Evolutionary conservation across 2,888 invertebrate species (phyloP), one percentile per base, ranked within the genome.

Genomic region (Lysandra coridon): DNA sequence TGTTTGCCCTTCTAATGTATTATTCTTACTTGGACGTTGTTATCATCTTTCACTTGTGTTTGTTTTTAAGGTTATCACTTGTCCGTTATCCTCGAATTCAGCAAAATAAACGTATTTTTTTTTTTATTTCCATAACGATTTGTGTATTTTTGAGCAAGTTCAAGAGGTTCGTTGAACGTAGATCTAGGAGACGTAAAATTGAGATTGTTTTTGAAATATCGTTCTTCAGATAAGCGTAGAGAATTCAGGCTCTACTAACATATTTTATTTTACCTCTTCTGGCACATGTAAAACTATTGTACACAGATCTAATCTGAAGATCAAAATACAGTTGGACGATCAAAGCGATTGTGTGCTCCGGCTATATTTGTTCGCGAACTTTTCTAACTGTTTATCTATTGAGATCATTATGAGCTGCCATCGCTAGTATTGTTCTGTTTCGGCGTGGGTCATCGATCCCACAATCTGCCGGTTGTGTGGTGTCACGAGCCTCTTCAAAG

Each of bases 361-460:
- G 76, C 49, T 76, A 76, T 76, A 53, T 76, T 76, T 76, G 76
- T 76, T 75, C 53, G 76, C 76, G 53, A 76, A 75, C 75, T 76
- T 76, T 76, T 76, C 53, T 76, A 76, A 57, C 53, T 76, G 76
- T 76, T 75, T 83, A 85, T 84, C 84, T 85, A 86, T 86, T 87
- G 85, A 88, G 87, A 88, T 87, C 84, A 85, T 82, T 88, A 89
- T 86, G 85, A 88, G 87, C 84, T 86, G 87, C 87, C 87, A 89
- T 89, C 83, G 82, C 82, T 85, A 88, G 90, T 91, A 92, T 92
- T 93, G 92, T 93, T 92, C 89, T 91, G 89, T 91, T 92, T 92
- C 89, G 89, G 90, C 88, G 83, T 86, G 86, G 92, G 91, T 91
- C 91, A 85, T 86, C 84, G 92, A 91, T 91, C 86, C 83, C 83